These are phyloP conservation scores for Macroramphosus scolopax DNA, from an alignment of 2,797 vertebrate species.

Conservation along the genomic window DNA sequence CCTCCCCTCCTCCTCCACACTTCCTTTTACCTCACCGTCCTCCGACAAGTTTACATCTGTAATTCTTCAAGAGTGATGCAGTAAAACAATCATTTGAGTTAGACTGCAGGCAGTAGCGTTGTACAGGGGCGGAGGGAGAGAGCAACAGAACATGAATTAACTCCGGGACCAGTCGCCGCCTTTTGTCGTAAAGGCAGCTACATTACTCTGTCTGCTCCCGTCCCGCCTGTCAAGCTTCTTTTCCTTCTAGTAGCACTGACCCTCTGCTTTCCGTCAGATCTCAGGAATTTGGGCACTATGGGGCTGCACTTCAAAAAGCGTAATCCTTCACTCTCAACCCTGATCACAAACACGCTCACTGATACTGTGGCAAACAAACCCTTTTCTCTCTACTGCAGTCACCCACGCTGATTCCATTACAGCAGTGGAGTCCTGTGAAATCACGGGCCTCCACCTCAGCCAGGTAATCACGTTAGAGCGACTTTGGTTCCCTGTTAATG, in stretches of 20 bases:
- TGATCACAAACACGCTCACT: slow-evolving; percentile 27
- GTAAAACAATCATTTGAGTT: slow-evolving; percentile 64
- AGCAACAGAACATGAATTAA: slow-evolving; percentile 54
- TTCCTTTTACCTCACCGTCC: slow-evolving; percentile 10
- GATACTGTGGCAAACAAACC: slow-evolving; percentile 7
- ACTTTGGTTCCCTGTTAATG: slow-evolving; percentile 40
- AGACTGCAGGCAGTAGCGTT: slow-evolving; percentile 53
- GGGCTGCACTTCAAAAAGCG: slow-evolving; percentile 5
- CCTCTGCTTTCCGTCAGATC: slow-evolving; percentile 36
- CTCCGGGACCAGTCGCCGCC: slow-evolving; percentile 24
- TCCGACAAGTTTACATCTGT: slow-evolving; percentile 31
- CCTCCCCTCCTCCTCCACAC: too few relatives aligned
- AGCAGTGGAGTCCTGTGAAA: slow-evolving; percentile 36
- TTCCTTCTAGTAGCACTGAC: slow-evolving; percentile 25
- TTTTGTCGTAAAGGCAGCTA: slow-evolving; percentile 33
- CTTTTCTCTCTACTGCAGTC: too few relatives aligned
- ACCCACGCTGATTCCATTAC: not conserved
- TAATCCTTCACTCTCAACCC: slow-evolving; percentile 41
- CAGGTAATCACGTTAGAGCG: slow-evolving; percentile 44
- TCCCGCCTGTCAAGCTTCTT: slow-evolving; percentile 15
- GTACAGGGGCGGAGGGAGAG: slow-evolving; percentile 19
- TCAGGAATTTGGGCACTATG: slow-evolving; percentile 6
- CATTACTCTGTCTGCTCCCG: slow-evolving; percentile 30
- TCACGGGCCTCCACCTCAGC: slow-evolving; percentile 47
- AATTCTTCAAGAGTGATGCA: slow-evolving; percentile 40